Percentiles rank a stretch among this genome's conserved stretches.
These are phyloP conservation scores for Agrotis puta DNA, from an alignment of 2,888 invertebrate genomes.

Conservation along the genomic window DNA sequence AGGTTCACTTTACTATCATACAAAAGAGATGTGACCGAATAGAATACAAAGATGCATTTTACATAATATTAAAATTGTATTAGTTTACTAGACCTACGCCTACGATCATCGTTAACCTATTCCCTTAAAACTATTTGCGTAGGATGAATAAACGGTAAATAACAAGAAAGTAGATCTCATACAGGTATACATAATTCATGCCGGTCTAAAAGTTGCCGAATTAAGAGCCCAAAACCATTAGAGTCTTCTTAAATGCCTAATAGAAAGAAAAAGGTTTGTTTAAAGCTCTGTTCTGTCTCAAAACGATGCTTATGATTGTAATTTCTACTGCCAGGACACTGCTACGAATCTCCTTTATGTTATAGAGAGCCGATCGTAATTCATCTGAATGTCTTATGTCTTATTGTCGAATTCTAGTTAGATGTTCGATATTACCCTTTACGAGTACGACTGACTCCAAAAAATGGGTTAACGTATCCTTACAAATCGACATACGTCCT, in stretches of 20 bases:
- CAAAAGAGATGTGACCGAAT: background rate
- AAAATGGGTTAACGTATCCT: constrained; percentile 52
- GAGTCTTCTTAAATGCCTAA: background rate
- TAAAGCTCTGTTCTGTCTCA: too few species aligned
- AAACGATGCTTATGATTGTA: too few species aligned
- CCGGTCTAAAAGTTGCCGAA: constrained; percentile 29
- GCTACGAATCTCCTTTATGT: too few species aligned
- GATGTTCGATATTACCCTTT: background rate
- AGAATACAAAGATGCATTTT: background rate
- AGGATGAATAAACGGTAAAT: constrained; percentile 34
- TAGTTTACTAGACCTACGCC: constrained; percentile 17
- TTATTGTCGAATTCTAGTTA: too few species aligned
- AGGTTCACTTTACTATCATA: background rate
- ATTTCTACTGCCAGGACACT: too few species aligned
- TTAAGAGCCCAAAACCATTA: background rate
- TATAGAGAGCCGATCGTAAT: too few species aligned
- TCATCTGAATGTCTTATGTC: too few species aligned
- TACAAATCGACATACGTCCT: constrained; percentile 59
- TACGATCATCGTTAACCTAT: constrained; percentile 27
- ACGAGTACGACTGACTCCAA: background rate
- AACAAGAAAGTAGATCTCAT: constrained; percentile 37
- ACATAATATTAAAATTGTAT: constrained; percentile 6
- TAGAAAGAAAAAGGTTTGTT: too few species aligned
- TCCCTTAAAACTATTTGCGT: constrained; percentile 36
- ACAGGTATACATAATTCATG: constrained; percentile 48